Percentiles rank a stretch among this genome's conserved stretches.
Evolutionary conservation across 1,140 invertebrate genomes (phyloP).

Genomic region (Oncopeltus fasciatus): DNA sequence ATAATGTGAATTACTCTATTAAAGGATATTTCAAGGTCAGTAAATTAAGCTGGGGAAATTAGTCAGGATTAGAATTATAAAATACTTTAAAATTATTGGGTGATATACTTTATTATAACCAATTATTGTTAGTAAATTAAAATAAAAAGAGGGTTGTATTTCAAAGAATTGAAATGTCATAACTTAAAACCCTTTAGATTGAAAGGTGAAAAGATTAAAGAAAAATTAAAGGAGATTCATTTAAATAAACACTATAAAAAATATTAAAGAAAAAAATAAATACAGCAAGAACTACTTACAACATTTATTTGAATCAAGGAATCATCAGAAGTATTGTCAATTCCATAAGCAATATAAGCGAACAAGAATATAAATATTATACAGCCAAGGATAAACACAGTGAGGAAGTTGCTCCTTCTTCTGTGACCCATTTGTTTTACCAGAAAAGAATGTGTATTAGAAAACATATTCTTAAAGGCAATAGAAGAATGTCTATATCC

Average conservation of each 20-base stretch:
- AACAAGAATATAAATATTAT: conserved; percentile 8
- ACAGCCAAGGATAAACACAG: conserved; percentile 5
- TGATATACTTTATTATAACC: too few species aligned
- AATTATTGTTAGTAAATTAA: background rate
- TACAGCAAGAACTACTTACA: background rate
- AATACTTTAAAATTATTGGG: too few species aligned
- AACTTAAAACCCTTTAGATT: too few species aligned
- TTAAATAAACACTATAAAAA: background rate
- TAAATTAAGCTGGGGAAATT: too few species aligned
- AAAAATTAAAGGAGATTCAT: too few species aligned
- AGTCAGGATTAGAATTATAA: too few species aligned
- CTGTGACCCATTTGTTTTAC: background rate
- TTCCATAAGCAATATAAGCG: conserved; percentile 1
- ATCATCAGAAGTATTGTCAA: background rate
- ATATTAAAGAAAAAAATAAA: background rate
- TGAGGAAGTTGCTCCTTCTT: conserved; percentile 4
- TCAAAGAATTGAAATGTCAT: too few species aligned
- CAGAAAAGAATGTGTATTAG: background rate
- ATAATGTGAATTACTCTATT: too few species aligned
- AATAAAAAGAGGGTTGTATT: background rate
- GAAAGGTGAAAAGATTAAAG: too few species aligned
- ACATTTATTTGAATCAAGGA: background rate
- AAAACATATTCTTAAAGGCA: too few species aligned
- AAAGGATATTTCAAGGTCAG: too few species aligned
- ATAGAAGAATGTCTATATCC: too few species aligned